These are phyloP conservation scores for Prunella fulvescens DNA, from an alignment of 2,113 vertebrate genomes.

Conservation along the genomic window DNA sequence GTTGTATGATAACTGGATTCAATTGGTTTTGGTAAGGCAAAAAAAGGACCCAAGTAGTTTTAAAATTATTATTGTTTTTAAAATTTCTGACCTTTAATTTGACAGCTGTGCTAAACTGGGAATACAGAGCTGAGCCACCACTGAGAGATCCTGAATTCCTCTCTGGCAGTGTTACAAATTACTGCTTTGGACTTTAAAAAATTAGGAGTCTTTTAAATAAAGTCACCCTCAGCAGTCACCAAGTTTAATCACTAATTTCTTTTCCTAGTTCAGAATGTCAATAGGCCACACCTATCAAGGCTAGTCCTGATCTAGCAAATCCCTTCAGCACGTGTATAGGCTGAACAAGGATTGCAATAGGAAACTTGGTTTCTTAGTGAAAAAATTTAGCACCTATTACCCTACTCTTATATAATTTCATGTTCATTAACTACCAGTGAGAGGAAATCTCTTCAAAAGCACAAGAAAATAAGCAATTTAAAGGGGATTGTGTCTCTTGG, in stretches of 20 bases:
- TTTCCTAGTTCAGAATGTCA: not conserved
- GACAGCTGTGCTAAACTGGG: not conserved
- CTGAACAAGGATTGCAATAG: not conserved
- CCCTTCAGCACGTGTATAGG: not conserved
- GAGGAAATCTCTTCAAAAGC: not conserved
- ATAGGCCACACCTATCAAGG: not conserved
- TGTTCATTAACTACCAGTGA: not conserved
- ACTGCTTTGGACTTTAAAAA: not conserved
- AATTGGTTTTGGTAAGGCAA: not conserved
- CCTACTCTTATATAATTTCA: not conserved
- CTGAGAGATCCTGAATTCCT: not conserved
- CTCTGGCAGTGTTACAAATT: not conserved
- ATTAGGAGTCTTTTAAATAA: not conserved
- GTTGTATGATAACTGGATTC: not conserved
- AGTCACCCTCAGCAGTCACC: not conserved
- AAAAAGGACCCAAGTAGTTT: not conserved
- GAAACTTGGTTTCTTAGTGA: not conserved
- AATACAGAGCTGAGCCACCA: not conserved
- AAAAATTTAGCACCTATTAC: not conserved
- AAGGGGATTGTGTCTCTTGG: not conserved
- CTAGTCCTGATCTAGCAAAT: not conserved
- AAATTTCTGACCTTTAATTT: not conserved
- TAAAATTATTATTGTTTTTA: not conserved
- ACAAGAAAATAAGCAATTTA: not conserved
- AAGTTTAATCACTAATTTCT: not conserved